Base-by-base conservation (phyloP, 2,888 invertebrate species). In the Sarcophaga subvicina region DNA sequence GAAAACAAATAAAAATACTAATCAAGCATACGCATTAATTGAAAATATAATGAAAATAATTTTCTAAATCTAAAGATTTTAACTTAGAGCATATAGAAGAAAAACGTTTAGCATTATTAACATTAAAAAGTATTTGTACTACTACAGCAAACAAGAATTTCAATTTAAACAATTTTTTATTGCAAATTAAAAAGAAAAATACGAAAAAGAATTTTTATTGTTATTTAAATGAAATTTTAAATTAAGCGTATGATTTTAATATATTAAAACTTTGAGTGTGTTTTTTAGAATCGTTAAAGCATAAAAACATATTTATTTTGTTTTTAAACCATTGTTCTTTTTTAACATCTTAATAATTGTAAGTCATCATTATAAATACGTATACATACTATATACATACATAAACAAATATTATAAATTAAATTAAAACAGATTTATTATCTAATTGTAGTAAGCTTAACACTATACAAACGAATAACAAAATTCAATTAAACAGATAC, bases 401-500 rank as follows among this genome's bases (percentile, higher is more conserved):
- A 64, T n/a, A 54, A n/a, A 70, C 5, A 62, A 20, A 70, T 5
- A 66, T 20, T 62, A 47, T n/a, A 70, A 45, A 66, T 72, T 37
- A 79, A 79, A 70, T 45, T 63, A 76, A 72, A 79, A 67, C 49
- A 77, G 60, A 84, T 81, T 87, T 81, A 83, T 87, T 87, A 84
- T 72, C 84, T 87, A 83, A 81, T 84, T 84, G 84, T 80, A 81
- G 79, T 84, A 88, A 85, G 83, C 83, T 83, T 83, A 77, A 85
- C 59, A 54, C 54, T 54, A 54, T 14, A 73, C 60, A n/a, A 60
- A 83, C 37, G 71, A 80, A 77, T 45, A 60, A 72, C 25, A 70
- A 62, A 37, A 77, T 54, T 54, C 37, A 37, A 37, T 37, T 37
- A 37, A 37, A 37, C 37, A 10, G 10, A 37, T 37, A 37, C 37